Evolutionary conservation across 2,888 invertebrate species (phyloP), one percentile per base, ranked within the genome.

Genomic region (Formica aserva): DNA sequence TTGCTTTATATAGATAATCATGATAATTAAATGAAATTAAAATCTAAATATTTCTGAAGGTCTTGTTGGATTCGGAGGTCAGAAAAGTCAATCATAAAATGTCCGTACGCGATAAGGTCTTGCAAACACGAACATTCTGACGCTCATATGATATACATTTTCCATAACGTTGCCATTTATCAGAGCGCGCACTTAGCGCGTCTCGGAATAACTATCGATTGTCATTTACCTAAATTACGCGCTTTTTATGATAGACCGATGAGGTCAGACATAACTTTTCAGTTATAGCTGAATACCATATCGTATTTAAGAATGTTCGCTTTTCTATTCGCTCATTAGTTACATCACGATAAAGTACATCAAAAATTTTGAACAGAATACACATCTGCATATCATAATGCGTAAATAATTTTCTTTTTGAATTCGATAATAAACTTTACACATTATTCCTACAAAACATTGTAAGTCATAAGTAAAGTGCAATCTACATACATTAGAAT

Each of bases 161-260:
- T 80, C 60, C 32, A 80, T 71, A 52, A 60, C 60, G 45, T 80
- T 71, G 22, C 18, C 71, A 71, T 71, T 80, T 71, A 60, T 80
- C 45, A 80, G 8, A 80, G 38, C 22, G 38, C 11, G 35, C 78
- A 71, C 60, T 71, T 80, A 77, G 55, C 69, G 57, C 77, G n/a
- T 45, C 69, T 76, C 76, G 76, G 76, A 84, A 82, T 71, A 84
- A 41, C 66, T 82, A 84, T 84, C 65, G 82, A 82, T 84, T 84
- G 67, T 84, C 84, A 76, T 76, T 82, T 76, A 84, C 62, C 65
- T 67, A 72, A 84, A 84, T 84, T 82, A 71, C 76, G 57, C 52
- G 45, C 8, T 72, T 82, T 72, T 67, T 83, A 69, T 62, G 45
- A 52, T 66, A 83, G 75, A n/a, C 80, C 22, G 62, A 66, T 83